Evolutionary conservation across 1,140 invertebrate species (phyloP), one percentile per base, ranked within the genome.

Genomic region (Drosophila pruinosa): DNA sequence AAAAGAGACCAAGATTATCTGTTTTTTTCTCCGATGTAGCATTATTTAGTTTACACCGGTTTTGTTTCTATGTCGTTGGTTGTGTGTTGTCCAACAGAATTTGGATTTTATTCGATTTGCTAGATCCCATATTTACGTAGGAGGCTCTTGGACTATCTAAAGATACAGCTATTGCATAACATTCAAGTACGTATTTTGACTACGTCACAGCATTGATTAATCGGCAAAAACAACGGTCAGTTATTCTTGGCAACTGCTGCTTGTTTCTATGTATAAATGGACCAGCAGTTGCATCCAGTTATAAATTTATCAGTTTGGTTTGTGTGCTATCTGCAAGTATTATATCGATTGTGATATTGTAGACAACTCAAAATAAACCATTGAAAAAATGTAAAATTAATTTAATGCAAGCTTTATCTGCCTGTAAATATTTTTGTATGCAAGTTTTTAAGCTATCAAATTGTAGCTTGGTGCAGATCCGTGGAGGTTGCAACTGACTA

Each of bases 1-100:
- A n/a, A 50, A 52, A 50, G 26, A 50, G 38, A 39, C 24, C 24
- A 26, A 36, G 50, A 73, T 69, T 52, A 63, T 59, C 12, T 48
- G n/a, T 67, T 28, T 53, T 17, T 41, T 17, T 10, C 17, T 4
- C 10, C n/a, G 26, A 31, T 67, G 62, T 17, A 17, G 62, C 31
- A 38, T 0, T 39, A n/a, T 41, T 70, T 41, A 57, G 58, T 43
- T 28, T 45, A 10, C 31, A 34, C 52, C 26, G 36, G 67, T 57
- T 50, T 22, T 12, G 12, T 34, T 34, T n/a, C 10, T 12, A n/a
- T n/a, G n/a, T n/a, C n/a, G n/a, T n/a, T n/a, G n/a, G n/a, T n/a
- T n/a, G n/a, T n/a, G n/a, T n/a, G n/a, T n/a, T n/a, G n/a, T n/a
- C n/a, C n/a, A n/a, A n/a, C n/a, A n/a, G 22, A 14, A 58, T 19